These are phyloP conservation scores for Arrhopalites spinosus DNA, from an alignment of 2,888 invertebrate genomes.

Conservation along the genomic window DNA sequence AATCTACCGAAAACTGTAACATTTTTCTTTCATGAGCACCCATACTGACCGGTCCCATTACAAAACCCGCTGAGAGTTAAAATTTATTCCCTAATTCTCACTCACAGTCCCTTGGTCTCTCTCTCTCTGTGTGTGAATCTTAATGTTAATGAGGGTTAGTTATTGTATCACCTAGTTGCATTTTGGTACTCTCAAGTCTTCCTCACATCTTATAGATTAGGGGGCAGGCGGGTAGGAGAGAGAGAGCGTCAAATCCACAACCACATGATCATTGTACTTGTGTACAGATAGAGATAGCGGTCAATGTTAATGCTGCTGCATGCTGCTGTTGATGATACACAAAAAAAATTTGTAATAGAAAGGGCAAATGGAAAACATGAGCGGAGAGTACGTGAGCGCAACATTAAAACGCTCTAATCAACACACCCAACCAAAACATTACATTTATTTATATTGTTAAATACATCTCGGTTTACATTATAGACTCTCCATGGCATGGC, in stretches of 20 bases:
- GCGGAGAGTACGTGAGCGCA: constrained; percentile 37
- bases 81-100: constrained; percentile 43
- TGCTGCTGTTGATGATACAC: neutral
- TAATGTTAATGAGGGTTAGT: constrained; percentile 29
- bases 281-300: neutral
- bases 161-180: constrained; percentile 25
- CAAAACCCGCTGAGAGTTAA: constrained; percentile 47
- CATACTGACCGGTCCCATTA: constrained; percentile 48
- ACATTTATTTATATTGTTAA: constrained; percentile 43
- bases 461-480: too few relatives aligned
- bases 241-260: neutral
- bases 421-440: constrained; percentile 32
- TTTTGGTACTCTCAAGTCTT: neutral
- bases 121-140: too few relatives aligned
- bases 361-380: constrained; percentile 16
- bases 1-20: constrained; percentile 51
- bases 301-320: too few relatives aligned
- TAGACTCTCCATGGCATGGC: neutral
- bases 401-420: constrained; percentile 43
- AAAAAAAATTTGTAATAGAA: too few relatives aligned
- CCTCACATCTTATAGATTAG: neutral
- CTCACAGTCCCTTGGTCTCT: neutral
- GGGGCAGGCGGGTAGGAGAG: constrained; percentile 1
- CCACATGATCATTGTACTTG: neutral
- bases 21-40: constrained; percentile 35